phyloP scores from a whole-genome alignment of 2,888 invertebrate species.

The Zygaena filipendulae region DNA sequence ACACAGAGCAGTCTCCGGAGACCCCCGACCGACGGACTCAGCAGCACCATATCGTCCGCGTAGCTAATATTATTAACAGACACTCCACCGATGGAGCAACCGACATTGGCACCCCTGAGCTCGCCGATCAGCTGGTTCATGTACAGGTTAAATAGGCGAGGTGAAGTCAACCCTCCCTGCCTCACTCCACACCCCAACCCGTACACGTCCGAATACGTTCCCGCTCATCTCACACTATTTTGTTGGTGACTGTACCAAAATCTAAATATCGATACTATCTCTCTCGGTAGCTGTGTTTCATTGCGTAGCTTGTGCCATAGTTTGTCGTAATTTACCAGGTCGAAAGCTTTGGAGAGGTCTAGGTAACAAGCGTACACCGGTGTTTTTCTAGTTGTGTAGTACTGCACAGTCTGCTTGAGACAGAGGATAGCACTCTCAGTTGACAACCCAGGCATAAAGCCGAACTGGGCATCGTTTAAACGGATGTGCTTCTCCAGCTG shows the following conservation, averaged over 20 bases:
- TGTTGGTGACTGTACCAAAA: conserved; percentile 17
- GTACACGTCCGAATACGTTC: conserved; percentile 2
- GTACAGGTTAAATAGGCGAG: no score
- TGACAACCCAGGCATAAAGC: conserved; percentile 9
- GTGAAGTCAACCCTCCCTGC: no score
- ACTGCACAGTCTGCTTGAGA: conserved; percentile 12
- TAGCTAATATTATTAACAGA: conserved; percentile 8
- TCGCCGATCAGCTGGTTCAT: conserved; percentile 6
- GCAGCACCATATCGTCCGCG: conserved; percentile 7
- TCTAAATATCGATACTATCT: conserved; percentile 8
- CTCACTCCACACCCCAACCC: no score
- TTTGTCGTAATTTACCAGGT: conserved; percentile 8
- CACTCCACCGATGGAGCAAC: conserved; percentile 4
- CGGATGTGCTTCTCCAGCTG: conserved; percentile 6
- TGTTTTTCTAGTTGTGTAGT: conserved; percentile 7
- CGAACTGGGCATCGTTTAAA: conserved; percentile 14
- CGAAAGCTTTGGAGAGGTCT: conserved; percentile 6
- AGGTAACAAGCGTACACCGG: conserved; percentile 9
- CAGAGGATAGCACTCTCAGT: conserved; percentile 11
- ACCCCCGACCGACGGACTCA: no score
- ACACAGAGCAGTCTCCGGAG: no score
- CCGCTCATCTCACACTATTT: conserved; percentile 15
- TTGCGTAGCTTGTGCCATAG: conserved; percentile 8
- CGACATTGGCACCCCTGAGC: conserved; percentile 4
- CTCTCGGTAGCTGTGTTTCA: conserved; percentile 4